Conservation (phyloP, 1,140 invertebrate species). For the Pygmarrhopalites habei region DNA sequence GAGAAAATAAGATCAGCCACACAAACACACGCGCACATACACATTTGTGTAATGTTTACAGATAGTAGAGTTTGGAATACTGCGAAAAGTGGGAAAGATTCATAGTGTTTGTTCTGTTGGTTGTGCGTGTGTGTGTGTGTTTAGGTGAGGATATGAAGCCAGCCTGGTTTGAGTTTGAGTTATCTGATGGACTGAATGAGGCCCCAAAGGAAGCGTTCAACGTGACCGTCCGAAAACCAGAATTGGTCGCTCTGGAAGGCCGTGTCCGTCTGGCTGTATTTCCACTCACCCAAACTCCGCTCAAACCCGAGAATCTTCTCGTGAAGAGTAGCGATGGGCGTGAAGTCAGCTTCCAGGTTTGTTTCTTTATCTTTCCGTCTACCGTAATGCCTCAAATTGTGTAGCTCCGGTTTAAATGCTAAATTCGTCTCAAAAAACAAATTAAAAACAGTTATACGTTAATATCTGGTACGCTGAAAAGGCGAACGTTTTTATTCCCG, state of each 20-base stretch:
- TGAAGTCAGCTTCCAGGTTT: conserved; percentile 37
- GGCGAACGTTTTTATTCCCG: too few relatives aligned
- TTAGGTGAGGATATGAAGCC: conserved; percentile 31
- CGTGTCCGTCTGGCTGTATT: conserved; percentile 34
- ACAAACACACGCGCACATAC: too few relatives aligned
- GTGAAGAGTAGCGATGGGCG: conserved; percentile 34
- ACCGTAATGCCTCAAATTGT: too few relatives aligned
- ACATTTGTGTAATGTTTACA: too few relatives aligned
- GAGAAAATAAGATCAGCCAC: too few relatives aligned
- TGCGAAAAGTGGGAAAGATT: too few relatives aligned
- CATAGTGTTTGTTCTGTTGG: too few relatives aligned
- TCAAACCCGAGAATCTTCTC: conserved; percentile 35
- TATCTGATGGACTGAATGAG: conserved; percentile 37
- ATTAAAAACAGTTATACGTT: background rate
- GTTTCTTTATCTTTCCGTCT: background rate
- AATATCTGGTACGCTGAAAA: background rate
- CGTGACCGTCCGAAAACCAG: conserved; percentile 32
- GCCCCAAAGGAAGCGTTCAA: conserved; percentile 36
- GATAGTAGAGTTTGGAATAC: too few relatives aligned
- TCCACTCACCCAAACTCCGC: conserved; percentile 33
- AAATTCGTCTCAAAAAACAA: too few relatives aligned
- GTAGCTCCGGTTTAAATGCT: too few relatives aligned
- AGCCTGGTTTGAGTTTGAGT: conserved; percentile 38
- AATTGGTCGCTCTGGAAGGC: conserved; percentile 29
- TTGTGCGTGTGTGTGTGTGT: too few relatives aligned